A percentile compares a stretch with the other conserved stretches of the same genome.
These are phyloP conservation scores for Psylliodes chrysocephalus DNA, from an alignment of 2,888 invertebrate genomes.

Conservation along the genomic window DNA sequence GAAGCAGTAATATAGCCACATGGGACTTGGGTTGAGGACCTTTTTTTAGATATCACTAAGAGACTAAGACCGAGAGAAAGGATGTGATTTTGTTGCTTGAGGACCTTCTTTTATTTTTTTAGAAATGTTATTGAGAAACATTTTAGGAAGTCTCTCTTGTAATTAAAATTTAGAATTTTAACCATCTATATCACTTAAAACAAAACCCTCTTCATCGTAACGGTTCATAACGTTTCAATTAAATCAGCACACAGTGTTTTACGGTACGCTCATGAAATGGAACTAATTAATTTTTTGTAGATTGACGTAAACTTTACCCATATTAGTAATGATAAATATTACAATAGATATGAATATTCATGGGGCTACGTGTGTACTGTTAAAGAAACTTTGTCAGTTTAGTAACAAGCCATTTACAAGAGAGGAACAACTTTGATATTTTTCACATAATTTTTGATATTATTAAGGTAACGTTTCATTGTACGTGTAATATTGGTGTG, in stretches of 20 bases:
- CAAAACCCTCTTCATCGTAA: not conserved
- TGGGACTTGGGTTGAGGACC: too few species aligned
- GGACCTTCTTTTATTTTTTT: too few species aligned
- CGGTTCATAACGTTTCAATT: not conserved
- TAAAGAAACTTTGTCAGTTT: constrained; percentile 14
- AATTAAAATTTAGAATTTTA: too few species aligned
- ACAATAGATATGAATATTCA: constrained; percentile 22
- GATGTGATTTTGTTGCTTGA: too few species aligned
- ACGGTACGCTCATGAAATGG: not conserved
- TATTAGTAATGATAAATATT: constrained; percentile 14
- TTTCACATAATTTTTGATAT: constrained; percentile 7
- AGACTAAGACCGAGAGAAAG: too few species aligned
- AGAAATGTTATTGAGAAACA: too few species aligned
- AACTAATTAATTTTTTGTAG: constrained; percentile 19
- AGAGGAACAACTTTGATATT: not conserved
- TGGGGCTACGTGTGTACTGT: constrained; percentile 5
- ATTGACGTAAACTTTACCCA: constrained; percentile 18
- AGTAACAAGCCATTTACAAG: constrained; percentile 13
- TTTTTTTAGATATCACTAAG: too few species aligned
- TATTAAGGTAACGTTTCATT: not conserved
- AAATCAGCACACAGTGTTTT: not conserved
- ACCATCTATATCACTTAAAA: too few species aligned
- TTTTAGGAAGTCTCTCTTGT: too few species aligned
- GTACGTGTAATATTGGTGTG: too few species aligned
- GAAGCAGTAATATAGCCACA: too few species aligned